Evolutionary conservation across 92 coral and sea anemone genomes (phyloP).

Genomic region (Muricea muricata): DNA sequence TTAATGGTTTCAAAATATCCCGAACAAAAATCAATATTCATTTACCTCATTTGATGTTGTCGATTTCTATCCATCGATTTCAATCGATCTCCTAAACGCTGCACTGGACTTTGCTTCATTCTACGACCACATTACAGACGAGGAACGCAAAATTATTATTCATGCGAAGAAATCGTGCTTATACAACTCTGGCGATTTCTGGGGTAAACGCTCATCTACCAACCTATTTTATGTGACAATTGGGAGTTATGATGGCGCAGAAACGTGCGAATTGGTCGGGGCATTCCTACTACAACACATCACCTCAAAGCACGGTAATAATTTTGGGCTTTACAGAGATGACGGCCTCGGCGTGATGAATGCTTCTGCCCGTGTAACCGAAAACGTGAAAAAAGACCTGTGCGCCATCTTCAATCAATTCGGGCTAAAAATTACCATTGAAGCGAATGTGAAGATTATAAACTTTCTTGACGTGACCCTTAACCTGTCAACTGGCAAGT

Average conservation of each 20-base stretch:
- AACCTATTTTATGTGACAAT: not conserved
- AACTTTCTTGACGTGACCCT: not conserved
- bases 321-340: too few relatives aligned
- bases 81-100: constrained; percentile 11
- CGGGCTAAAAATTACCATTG: not conserved
- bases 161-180: not conserved
- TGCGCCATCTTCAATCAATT: not conserved
- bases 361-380: too few relatives aligned
- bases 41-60: constrained; percentile 19
- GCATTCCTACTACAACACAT: not conserved
- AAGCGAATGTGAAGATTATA: too few relatives aligned
- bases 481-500: not conserved
- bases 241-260: not conserved
- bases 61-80: constrained; percentile 31
- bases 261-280: not conserved
- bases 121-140: constrained; percentile 2
- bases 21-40: constrained; percentile 21
- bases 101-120: constrained; percentile 42
- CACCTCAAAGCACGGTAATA: too few relatives aligned
- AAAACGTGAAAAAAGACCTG: not conserved
- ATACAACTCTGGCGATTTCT: not conserved
- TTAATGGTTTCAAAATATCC: constrained; percentile 46
- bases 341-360: too few relatives aligned
- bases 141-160: not conserved
- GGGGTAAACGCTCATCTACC: not conserved